Conservation (phyloP, 2,888 invertebrate species). For the Neuroscelio doddi region DNA sequence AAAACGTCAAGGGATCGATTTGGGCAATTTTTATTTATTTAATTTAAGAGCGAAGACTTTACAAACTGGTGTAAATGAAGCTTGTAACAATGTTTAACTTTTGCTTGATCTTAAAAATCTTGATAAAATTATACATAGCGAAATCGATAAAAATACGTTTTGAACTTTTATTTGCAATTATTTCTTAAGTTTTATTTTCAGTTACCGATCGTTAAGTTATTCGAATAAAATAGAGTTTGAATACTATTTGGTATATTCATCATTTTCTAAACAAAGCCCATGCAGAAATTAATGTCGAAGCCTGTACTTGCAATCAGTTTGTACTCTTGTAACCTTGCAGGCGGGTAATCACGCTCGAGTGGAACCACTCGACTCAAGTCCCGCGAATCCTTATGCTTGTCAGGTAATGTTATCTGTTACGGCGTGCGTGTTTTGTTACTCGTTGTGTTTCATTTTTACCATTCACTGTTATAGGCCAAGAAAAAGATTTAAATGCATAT, state of each 20-base stretch:
- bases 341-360: conserved; percentile 52
- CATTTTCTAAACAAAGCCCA: conserved; percentile 28
- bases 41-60: no score
- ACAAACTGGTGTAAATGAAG: no score
- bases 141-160: no score
- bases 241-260: background rate
- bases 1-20: no score
- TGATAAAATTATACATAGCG: no score
- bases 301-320: conserved; percentile 45
- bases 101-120: no score
- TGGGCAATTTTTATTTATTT: no score
- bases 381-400: conserved; percentile 54
- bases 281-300: conserved; percentile 37
- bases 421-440: conserved; percentile 51
- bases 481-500: conserved; percentile 35
- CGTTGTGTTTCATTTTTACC: conserved; percentile 51
- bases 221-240: no score
- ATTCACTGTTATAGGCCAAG: conserved; percentile 37
- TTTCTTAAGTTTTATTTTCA: no score
- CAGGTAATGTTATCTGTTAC: conserved; percentile 53
- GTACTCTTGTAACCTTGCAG: conserved; percentile 45
- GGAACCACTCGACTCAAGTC: conserved; percentile 50
- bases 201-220: no score
- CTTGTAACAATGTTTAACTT: no score
- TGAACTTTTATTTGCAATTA: no score